Evolutionary conservation across 2,888 invertebrate species (phyloP), one percentile per base, ranked within the genome.

Genomic region (Cancer borealis): DNA sequence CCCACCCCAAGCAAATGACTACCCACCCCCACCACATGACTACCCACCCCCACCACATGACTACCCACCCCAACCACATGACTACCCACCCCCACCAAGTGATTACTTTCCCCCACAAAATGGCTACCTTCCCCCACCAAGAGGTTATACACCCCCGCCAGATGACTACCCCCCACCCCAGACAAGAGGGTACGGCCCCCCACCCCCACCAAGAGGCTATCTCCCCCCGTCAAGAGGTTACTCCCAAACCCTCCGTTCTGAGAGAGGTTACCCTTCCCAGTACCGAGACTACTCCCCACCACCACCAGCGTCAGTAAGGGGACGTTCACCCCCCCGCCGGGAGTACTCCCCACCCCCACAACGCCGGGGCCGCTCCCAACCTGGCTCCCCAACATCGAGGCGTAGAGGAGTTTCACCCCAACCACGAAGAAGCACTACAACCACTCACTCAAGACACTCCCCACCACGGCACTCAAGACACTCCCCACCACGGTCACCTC

Each of bases 1-100:
- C 30, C 79, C 30, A 21, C 79, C 30, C 26, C 66, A 66, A n/a
- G n/a, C n/a, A 88, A 14, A 88, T 88, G 88, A n/a, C 21, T 88
- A 79, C 30, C 79, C 79, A 0, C 3, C 30, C 0, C 30, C 5
- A 8, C 30, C 26, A 12, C 5, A 26, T 30, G 79, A 14, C 79
- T 30, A 79, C 30, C 79, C 79, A 79, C 79, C 79, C 79, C 79
- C 3, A 30, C 79, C 39, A 88, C 21, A 46, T 46, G 88, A 10
- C 46, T 88, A 79, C 79, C 30, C 10, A 3, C 10, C 8, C 6
- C 79, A 79, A 14, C 66, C 8, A 21, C 0, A 66, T 66, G 66
- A 66, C 66, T 66, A 66, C 21, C 66, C 66, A 66, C 66, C 66
- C 79, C 26, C 26, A 79, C 30, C 79, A 30, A 79, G 3, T 2